Base-by-base conservation (phyloP, 2,797 vertebrate genomes). In the Arnoldichthys spilopterus region DNA sequence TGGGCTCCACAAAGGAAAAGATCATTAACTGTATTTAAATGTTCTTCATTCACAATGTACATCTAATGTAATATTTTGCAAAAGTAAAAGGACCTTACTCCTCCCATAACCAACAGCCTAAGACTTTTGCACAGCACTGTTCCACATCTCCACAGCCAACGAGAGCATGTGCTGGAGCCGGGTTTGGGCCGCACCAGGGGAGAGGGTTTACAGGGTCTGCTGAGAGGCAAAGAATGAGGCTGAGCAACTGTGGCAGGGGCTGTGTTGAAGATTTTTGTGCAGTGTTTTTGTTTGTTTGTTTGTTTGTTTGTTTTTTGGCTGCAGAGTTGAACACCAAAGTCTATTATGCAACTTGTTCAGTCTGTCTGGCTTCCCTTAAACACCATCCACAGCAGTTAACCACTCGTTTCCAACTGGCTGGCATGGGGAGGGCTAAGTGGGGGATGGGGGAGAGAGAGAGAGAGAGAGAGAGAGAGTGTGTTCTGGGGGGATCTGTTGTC, bases 261-360 rank as follows among this genome's bases (percentile, higher is more conserved):
- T 62, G 54, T 63, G 45, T 24, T 45, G 67, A 58, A 69, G 18
- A 63, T 4, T 30, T 20, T 18, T 16, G 30, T 15, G 13, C 51
- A 49, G 24, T 45, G 6, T n/a, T 59, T 68, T 63, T 58, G 1
- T 49, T 5, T 22, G n/a, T n/a, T n/a, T n/a, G n/a, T n/a, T n/a
- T n/a, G n/a, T n/a, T n/a, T n/a, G n/a, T n/a, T n/a, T n/a, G n/a
- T n/a, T n/a, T n/a, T n/a, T n/a, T n/a, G n/a, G 37, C 37, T 40
- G 37, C 9, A 9, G 37, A 40, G 24, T 59, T 56, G 59, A 72
- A 30, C 45, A 54, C 32, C 69, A 72, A 20, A 49, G 59, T 66
- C 51, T 8, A 49, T 58, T 72, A 80, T 81, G 83, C 70, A 82
- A 68, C 76, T 49, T 69, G 84, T 84, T 85, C 87, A 86, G 34